Conservation (phyloP, 30 jellyfish, hydroid and myxozoan genomes). For the Rhopilema esculentum region DNA sequence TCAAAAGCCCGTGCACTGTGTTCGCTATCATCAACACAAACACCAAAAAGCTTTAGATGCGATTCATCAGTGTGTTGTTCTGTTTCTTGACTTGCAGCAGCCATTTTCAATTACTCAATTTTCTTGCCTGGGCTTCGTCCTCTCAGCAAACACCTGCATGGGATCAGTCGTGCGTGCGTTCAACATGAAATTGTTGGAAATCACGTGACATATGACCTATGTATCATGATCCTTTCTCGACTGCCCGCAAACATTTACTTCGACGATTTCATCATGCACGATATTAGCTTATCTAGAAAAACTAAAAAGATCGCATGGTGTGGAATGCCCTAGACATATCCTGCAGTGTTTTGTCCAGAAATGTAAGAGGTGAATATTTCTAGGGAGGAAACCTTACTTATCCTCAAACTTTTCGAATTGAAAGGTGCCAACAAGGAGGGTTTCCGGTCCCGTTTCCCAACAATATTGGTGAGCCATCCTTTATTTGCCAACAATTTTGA, state of each 20-base stretch:
- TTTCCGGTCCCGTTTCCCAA: no score
- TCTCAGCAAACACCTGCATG: conserved; percentile 27
- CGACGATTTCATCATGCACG: no score
- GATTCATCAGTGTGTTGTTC: conserved; percentile 27
- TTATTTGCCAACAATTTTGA: no score
- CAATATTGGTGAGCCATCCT: no score
- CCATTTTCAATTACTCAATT: conserved; percentile 9
- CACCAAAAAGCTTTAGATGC: conserved; percentile 71
- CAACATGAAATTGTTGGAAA: not conserved
- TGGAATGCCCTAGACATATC: no score
- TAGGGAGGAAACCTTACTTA: no score
- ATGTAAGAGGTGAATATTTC: no score
- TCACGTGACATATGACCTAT: not conserved
- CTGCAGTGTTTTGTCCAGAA: no score
- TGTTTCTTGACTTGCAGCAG: conserved; percentile 56
- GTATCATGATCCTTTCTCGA: not conserved
- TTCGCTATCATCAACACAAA: conserved; percentile 83
- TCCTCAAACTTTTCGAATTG: no score
- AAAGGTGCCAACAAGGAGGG: no score
- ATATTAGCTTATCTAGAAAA: no score
- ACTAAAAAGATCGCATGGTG: no score
- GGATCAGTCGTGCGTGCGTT: not conserved
- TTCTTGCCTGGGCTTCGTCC: not conserved
- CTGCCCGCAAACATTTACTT: not conserved
- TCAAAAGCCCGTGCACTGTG: conserved; percentile 83